Base-by-base conservation (phyloP, 2,113 vertebrate species). In the Cyprinodon tularosa region DNA sequence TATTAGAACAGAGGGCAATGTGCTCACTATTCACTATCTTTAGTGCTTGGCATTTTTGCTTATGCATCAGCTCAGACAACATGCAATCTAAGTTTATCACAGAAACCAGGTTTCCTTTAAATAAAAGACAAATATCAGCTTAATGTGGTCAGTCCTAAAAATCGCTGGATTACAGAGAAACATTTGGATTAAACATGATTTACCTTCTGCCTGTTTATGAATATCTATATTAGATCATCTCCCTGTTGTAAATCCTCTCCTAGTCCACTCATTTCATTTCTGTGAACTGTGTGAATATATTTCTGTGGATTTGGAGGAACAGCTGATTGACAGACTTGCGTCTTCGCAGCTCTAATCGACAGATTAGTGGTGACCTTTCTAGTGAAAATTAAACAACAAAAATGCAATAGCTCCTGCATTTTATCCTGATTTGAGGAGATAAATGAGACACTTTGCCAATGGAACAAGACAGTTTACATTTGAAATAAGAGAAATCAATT, bases 301-400 rank as follows among this genome's bases (percentile, higher is more conserved):
- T 67, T 67, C 10, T 17, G 37, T 61, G 29, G 53, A 29, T 74
- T 47, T 37, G 13, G 12, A 4, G 15, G 64, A 66, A 39, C 40
- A 15, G 3, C 12, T 50, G 13, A 72, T 45, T 42, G 17, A 72
- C 65, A n/a, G 74, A 9, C 36, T 66, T 44, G 60, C 76, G 14
- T 44, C 57, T 22, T 10, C 37, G 15, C 59, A 67, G 4, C 36
- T 15, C 22, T 89, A 85, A 86, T 83, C 84, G 88, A 85, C 88
- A 89, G 85, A 88, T 88, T 84, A 89, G 78, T 36, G 85, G 47
- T 82, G 78, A 78, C 17, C 4, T 50, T 15, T 17, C 42, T 42
- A 9, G 42, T 9, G 42, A 9, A 9, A 42, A 4, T 42, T 1
- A 42, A 42, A 14, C 15, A 14, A 53, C 17, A 6, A 17, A 6